Conservation (phyloP, 2,888 invertebrate species). For the Leuctra nigra region DNA sequence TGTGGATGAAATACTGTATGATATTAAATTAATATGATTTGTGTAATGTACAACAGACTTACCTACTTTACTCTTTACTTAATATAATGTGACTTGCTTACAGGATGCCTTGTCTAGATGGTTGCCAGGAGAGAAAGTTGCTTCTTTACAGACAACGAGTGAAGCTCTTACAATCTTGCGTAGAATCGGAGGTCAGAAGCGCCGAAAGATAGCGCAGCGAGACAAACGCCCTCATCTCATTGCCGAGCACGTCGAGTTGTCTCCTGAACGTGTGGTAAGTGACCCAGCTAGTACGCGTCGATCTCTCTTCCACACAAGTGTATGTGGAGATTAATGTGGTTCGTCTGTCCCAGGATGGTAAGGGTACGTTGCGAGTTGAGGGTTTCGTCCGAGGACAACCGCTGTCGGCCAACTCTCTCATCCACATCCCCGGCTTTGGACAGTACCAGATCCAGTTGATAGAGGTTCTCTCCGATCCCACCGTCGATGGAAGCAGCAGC, state of each 20-base stretch:
- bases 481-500: slow-evolving; percentile 43
- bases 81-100: neutral
- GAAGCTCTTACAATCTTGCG: slow-evolving; percentile 71
- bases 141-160: slow-evolving; percentile 63
- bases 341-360: neutral
- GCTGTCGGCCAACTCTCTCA: slow-evolving; percentile 77
- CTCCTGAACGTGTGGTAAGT: slow-evolving; percentile 42
- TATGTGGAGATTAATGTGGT: too few relatives aligned
- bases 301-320: too few relatives aligned
- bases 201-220: slow-evolving; percentile 62
- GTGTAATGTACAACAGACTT: too few relatives aligned
- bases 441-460: slow-evolving; percentile 88
- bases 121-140: slow-evolving; percentile 76
- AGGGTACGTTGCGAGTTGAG: slow-evolving; percentile 70
- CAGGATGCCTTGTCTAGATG: slow-evolving; percentile 57
- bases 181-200: slow-evolving; percentile 76
- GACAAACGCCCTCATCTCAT: slow-evolving; percentile 77
- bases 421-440: slow-evolving; percentile 89
- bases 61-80: too few relatives aligned
- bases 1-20: too few relatives aligned
- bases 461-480: slow-evolving; percentile 60
- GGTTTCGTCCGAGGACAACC: slow-evolving; percentile 82
- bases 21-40: too few relatives aligned
- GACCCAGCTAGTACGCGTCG: neutral
- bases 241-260: slow-evolving; percentile 70